Evolutionary conservation across 2,888 invertebrate genomes (phyloP), one percentile per base, ranked within the genome.

Genomic region (Hypomecis punctinalis): DNA sequence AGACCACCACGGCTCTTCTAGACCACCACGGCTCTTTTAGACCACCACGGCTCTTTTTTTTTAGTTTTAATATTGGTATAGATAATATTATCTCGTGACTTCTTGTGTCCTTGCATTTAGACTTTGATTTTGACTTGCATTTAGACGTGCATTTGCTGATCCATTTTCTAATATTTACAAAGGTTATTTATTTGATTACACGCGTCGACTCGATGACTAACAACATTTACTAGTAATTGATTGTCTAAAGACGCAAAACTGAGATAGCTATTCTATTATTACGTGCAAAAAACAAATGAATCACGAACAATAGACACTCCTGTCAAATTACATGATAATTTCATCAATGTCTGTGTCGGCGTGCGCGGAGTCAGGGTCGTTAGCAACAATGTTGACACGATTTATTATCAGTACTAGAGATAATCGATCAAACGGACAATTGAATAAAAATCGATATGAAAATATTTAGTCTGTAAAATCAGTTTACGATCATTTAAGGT

Each of bases 381-480:
- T 68, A 68, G 63, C 68, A 48, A 65, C 64, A 64, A 67, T 67
- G 66, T 68, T 47, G 56, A 64, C 59, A 60, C 56, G 61, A 57
- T 65, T 62, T n/a, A 23, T 39, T 35, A 65, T 60, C 65, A 47
- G 55, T 23, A 13, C n/a, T 49, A 51, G 45, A 9, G 51, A 37
- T 40, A 46, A 37, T 10, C 5, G 7, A 40, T 40, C 23, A 3
- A 23, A 23, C 23, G 1, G 23, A 23, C 1, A 23, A 23, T 23
- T 3, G 23, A 23, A 23, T 23, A 23, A 23, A 23, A 23, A 23
- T 23, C 23, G 23, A 23, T 3, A 23, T 23, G 23, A 23, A 23
- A 23, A 2, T 2, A 23, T 3, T 23, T 23, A 23, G 23, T 23
- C 23, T 23, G 23, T 23, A 23, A 23, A 23, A 3, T n/a, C n/a